Conservation (phyloP, 1,140 invertebrate species). For the Mylabris phalerata region DNA sequence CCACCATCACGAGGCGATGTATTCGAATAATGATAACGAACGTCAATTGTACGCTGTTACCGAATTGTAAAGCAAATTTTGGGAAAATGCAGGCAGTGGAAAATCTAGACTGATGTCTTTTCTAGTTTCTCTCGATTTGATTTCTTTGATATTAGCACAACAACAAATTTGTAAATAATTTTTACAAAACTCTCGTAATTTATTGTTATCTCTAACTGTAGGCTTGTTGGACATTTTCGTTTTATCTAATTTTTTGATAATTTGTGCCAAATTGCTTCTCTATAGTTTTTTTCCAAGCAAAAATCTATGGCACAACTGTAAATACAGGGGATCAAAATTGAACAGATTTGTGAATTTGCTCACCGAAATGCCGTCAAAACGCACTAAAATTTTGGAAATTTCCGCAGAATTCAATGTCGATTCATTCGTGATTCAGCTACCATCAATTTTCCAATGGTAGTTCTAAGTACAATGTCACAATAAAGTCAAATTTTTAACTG, state of each 20-base stretch:
- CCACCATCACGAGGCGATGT: conserved; percentile 35
- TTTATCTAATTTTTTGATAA: neutral
- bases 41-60: conserved; percentile 42
- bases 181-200: neutral
- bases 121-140: neutral
- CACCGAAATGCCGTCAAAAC: neutral
- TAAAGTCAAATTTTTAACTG: conserved; percentile 8
- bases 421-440: neutral
- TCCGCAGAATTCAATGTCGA: neutral
- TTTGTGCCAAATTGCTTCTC: neutral
- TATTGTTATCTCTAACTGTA: neutral
- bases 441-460: neutral
- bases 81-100: conserved; percentile 41
- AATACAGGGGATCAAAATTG: neutral
- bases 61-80: conserved; percentile 36
- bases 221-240: neutral
- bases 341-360: neutral
- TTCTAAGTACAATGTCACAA: conserved; percentile 16
- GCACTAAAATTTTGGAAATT: neutral
- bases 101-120: neutral
- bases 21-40: conserved; percentile 39
- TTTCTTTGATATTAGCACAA: neutral
- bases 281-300: too few species aligned
- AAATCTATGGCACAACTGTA: neutral
- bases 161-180: neutral